Base-by-base conservation (phyloP, 2,888 invertebrate genomes). In the Pharmacophagus antenor region DNA sequence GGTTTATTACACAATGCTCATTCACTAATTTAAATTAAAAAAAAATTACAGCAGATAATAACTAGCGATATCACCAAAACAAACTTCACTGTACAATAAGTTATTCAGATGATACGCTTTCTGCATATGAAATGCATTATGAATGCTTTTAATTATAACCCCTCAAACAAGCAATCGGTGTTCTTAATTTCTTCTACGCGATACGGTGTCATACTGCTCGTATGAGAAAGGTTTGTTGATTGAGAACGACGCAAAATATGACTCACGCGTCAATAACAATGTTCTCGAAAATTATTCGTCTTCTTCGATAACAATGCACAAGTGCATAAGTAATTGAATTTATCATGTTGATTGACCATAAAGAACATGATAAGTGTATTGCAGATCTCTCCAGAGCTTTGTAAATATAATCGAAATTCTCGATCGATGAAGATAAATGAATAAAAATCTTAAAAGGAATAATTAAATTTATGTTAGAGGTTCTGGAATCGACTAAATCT, bases 191-290 rank as follows among this genome's bases (percentile, higher is more conserved):
- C 8, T 42, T 4, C 17, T 17, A 42, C 17, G 17, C n/a, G 4
- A 42, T 18, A 42, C 42, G 42, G 42, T 17, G 42, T 17, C 42
- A 18, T 6, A 10, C 18, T 2, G 6, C 18, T 44, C 8, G 18
- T 44, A 27, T 27, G 18, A 18, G 42, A 44, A 18, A 44, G 42
- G n/a, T 37, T 37, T 37, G 18, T 44, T 44, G 42, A 20, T 37
- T 37, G n/a, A 4, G 37, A 37, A 37, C 37, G n/a, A n/a, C 37
- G 42, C 42, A 44, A 44, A 18, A 44, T 18, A 44, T 44, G 42
- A 44, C 42, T 44, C 42, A 44, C 6, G 17, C 17, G 17, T 5
- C 5, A 5, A 37, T 37, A 8, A n/a, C 2, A 44, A 44, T 18
- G 5, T 8, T 44, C 42, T 44, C 42, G 42, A 44, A 20, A 44